These are phyloP conservation scores for Spodoptera picta DNA, from an alignment of 2,888 invertebrate species.

Conservation along the genomic window DNA sequence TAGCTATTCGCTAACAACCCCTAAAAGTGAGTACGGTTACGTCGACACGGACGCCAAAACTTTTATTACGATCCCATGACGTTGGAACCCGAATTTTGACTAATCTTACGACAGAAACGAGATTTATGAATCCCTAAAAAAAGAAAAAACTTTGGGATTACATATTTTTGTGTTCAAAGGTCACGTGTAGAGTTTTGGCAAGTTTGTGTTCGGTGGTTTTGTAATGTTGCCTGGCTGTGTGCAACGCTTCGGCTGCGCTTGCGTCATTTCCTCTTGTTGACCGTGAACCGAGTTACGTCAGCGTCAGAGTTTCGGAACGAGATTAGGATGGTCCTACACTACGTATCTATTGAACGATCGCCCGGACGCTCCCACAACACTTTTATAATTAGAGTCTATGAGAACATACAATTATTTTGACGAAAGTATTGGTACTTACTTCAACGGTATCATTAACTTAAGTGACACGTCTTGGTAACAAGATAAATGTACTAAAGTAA, in stretches of 20 bases:
- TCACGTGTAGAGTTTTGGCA: conserved; percentile 76
- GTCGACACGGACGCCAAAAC: conserved; percentile 46
- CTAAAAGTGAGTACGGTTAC: conserved; percentile 31
- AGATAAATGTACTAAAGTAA: conserved; percentile 49
- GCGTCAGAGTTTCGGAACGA: conserved; percentile 70
- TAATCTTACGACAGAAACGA: conserved; percentile 40
- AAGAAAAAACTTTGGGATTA: conserved; percentile 25
- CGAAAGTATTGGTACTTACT: not conserved
- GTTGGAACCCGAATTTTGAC: conserved; percentile 15
- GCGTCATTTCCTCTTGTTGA: conserved; percentile 87
- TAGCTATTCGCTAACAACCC: conserved; percentile 60
- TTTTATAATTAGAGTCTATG: conserved; percentile 46
- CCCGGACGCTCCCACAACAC: conserved; percentile 53
- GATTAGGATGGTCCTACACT: conserved; percentile 80
- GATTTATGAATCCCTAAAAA: conserved; percentile 59
- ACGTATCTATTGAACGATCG: conserved; percentile 68
- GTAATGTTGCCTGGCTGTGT: conserved; percentile 68
- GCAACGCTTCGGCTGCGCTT: conserved; percentile 73
- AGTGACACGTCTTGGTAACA: conserved; percentile 44
- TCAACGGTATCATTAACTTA: conserved; percentile 30
- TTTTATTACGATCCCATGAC: conserved; percentile 34
- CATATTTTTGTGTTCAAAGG: conserved; percentile 51
- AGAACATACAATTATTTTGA: conserved; percentile 31
- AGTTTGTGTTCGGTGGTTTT: conserved; percentile 69
- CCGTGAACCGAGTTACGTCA: conserved; percentile 87